Conservation (phyloP, 2,888 invertebrate species). For the Eilema griseolum region DNA sequence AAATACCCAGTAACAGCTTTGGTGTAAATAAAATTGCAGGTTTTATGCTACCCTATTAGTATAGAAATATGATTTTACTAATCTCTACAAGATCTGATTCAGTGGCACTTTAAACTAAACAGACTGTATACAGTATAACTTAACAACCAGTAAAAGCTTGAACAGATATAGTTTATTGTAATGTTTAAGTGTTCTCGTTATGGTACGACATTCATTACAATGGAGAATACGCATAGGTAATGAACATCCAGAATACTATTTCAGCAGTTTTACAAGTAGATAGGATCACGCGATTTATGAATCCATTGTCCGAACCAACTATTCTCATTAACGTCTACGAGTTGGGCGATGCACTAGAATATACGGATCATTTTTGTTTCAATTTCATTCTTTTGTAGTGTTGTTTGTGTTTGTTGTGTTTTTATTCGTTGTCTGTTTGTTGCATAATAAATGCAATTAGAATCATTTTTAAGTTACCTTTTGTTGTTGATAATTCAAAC, state of each 20-base stretch:
- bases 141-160: constrained; percentile 29
- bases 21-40: not conserved
- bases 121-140: constrained; percentile 1
- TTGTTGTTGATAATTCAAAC: not conserved
- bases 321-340: constrained; percentile 75
- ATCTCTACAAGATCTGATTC: not conserved
- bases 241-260: constrained; percentile 73
- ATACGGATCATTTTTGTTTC: constrained; percentile 60
- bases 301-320: constrained; percentile 75
- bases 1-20: not conserved
- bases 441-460: not conserved
- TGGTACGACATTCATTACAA: constrained; percentile 73
- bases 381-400: constrained; percentile 46
- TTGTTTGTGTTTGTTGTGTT: constrained; percentile 36
- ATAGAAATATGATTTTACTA: not conserved
- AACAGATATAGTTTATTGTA: constrained; percentile 50
- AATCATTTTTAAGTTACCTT: not conserved
- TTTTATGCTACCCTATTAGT: not conserved
- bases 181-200: constrained; percentile 59
- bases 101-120: not conserved
- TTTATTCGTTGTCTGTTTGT: not conserved
- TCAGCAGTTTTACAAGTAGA: constrained; percentile 72
- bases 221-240: constrained; percentile 70
- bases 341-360: constrained; percentile 57
- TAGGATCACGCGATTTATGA: constrained; percentile 79